Evolutionary conservation across 2,797 vertebrate genomes (phyloP), one percentile per base, ranked within the genome.

Genomic region (Gymnothorax reevesii): DNA sequence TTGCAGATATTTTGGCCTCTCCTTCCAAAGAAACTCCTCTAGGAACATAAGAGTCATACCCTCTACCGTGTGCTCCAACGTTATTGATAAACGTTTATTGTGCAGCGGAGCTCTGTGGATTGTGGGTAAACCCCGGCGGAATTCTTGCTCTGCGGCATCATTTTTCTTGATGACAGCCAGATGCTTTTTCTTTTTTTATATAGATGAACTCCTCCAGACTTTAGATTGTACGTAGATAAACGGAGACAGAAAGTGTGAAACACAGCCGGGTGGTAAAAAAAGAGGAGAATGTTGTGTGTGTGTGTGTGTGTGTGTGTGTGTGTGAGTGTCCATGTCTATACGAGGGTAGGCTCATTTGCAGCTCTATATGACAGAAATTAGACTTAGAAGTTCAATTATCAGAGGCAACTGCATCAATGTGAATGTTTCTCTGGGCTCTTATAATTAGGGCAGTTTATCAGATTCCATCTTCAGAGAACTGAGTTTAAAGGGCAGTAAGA

Each of bases 151-250:
- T 89, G 92, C 90, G 91, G 93, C 89, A 92, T 94, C 89, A 93
- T 94, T 94, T 94, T 95, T 95, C 95, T 95, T 91, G 92, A 90
- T 94, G 95, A 94, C 94, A 93, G 93, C 94, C 79, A 89, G 89
- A 88, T 12, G 42, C 66, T 91, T 84, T 90, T 90, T 88, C 66
- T 87, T 89, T 73, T 57, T 82, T 57, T 83, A 86, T 83, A 80
- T 73, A 42, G 33, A 77, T 85, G 79, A 83, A 83, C 87, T 88
- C 66, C 77, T 85, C 71, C 77, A 85, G 87, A 88, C 83, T 88
- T 66, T n/a, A 86, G 80, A 83, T 83, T 85, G 87, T 83, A 83
- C 84, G 79, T 62, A 69, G 84, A 73, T 75, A 75, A 80, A 85
- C 55, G 75, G 55, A 60, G 84, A 85, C 33, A 57, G 71, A 42